Percentiles rank a stretch among this genome's conserved stretches.
Conservation (phyloP, 2,888 invertebrate genomes). For the Pseudanteris insignis region DNA sequence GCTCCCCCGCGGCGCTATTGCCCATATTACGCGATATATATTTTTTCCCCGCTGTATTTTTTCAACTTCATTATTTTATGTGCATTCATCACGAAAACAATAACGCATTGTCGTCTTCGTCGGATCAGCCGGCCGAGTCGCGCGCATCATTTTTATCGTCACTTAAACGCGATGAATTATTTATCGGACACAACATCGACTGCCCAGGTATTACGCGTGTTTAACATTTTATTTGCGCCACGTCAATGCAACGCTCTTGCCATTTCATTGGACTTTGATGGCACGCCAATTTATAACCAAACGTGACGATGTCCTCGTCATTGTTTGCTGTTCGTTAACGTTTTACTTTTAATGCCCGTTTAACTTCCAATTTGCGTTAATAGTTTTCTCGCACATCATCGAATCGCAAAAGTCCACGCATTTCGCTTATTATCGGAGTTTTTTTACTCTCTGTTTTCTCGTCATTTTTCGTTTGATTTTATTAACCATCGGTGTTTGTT, state of each 20-base stretch:
- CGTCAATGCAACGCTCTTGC: slow-evolving; percentile 13
- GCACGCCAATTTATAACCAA: too few relatives aligned
- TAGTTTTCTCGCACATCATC: too few relatives aligned
- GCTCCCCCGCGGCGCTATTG: slow-evolving; percentile 59
- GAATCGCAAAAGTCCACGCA: too few relatives aligned
- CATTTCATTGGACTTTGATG: slow-evolving; percentile 23
- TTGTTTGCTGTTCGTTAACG: too few relatives aligned
- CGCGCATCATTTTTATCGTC: slow-evolving; percentile 16
- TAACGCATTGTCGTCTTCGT: slow-evolving; percentile 48
- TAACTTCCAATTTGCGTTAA: too few relatives aligned
- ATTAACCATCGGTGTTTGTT: too few relatives aligned
- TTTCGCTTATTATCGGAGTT: too few relatives aligned
- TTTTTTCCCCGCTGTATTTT: slow-evolving; percentile 51
- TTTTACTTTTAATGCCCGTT: too few relatives aligned
- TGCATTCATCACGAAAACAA: slow-evolving; percentile 60
- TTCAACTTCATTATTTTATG: slow-evolving; percentile 62
- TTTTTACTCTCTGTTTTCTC: too few relatives aligned
- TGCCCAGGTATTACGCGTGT: slow-evolving; percentile 13
- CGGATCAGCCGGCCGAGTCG: slow-evolving; percentile 35
- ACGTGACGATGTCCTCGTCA: too few relatives aligned
- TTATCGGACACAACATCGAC: slow-evolving; percentile 25
- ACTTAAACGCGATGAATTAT: slow-evolving; percentile 38
- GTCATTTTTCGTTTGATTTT: too few relatives aligned
- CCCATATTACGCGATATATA: slow-evolving; percentile 59
- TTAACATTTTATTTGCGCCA: slow-evolving; percentile 35